Base-by-base conservation (phyloP, 53 echinoderm and acorn worm species). In the Paelopatides confundens region DNA sequence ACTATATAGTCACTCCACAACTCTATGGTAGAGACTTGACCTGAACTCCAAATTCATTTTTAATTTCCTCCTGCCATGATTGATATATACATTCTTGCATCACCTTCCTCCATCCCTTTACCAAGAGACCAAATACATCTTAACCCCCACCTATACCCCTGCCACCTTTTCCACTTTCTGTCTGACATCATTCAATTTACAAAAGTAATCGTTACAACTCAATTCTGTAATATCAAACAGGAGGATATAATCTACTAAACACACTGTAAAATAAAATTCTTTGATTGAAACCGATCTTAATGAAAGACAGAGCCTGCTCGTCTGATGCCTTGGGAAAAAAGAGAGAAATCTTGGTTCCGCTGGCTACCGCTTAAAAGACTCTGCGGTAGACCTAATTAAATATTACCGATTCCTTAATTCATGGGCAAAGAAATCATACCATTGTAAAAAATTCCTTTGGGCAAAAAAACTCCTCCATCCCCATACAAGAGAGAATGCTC, bases 211-310 rank as follows among this genome's bases (percentile, higher is more conserved):
- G 12, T 7, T 43, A 10, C 12, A 43, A 8, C 12, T 43, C n/a
- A n/a, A n/a, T n/a, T n/a, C n/a, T n/a, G n/a, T n/a, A n/a, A n/a
- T n/a, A n/a, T n/a, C n/a, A n/a, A n/a, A n/a, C n/a, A n/a, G 12
- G 8, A 43, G 43, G 43, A 43, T 10, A 43, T 43, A 0, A 43
- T 12, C 43, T 43, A 43, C 43, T 12, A 9, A n/a, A 43, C 43
- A 7, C 10, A 43, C 43, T 3, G 43, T 43, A 15, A 58, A 58
- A 58, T 6, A 0, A 21, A 18, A 58, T 10, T 39, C 38, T 74
- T 74, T 74, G 74, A 36, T 33, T 39, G 40, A 43, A 4, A 74
- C 74, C 74, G 39, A 21, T 58, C 40, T 40, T 74, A 74, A 74
- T 74, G 40, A 74, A 74, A 74, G 74, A 26, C 74, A 74, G 40